phyloP scores from a whole-genome alignment of 2,797 vertebrate species.

The Alauda arvensis region DNA sequence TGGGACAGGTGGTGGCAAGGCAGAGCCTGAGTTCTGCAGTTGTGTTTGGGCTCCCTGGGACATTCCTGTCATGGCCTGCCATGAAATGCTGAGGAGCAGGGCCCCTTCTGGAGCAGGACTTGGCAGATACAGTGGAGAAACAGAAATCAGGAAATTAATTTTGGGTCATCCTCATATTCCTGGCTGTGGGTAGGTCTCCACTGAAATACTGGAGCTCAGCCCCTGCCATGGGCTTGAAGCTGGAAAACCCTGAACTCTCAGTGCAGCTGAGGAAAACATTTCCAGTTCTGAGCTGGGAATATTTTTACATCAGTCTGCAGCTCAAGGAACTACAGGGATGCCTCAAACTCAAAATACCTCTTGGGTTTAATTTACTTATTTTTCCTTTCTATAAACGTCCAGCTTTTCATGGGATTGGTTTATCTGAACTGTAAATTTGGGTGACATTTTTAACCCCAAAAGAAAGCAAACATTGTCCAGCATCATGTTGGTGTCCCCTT shows the following conservation, averaged over 20 bases:
- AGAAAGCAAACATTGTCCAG: background rate
- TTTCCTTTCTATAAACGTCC: background rate
- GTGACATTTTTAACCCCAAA: background rate
- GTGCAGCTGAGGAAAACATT: background rate
- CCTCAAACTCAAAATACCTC: background rate
- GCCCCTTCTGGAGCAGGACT: background rate
- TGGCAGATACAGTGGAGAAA: background rate
- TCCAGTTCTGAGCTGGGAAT: background rate
- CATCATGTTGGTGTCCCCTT: accelerated
- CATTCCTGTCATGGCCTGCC: accelerated
- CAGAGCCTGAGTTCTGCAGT: background rate
- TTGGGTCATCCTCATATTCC: accelerated
- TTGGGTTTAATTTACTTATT: background rate
- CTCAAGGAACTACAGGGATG: background rate
- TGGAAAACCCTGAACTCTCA: background rate
- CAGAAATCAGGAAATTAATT: background rate
- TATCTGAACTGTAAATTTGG: accelerated
- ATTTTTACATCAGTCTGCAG: background rate
- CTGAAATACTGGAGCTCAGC: background rate
- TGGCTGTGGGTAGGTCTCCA: background rate
- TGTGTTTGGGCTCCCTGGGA: background rate
- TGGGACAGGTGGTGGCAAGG: background rate
- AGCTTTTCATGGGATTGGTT: background rate
- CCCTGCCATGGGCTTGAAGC: background rate
- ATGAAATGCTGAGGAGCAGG: accelerated